Evolutionary conservation across 2,888 invertebrate genomes (phyloP).

Genomic region (Neocrepidodera transversa): DNA sequence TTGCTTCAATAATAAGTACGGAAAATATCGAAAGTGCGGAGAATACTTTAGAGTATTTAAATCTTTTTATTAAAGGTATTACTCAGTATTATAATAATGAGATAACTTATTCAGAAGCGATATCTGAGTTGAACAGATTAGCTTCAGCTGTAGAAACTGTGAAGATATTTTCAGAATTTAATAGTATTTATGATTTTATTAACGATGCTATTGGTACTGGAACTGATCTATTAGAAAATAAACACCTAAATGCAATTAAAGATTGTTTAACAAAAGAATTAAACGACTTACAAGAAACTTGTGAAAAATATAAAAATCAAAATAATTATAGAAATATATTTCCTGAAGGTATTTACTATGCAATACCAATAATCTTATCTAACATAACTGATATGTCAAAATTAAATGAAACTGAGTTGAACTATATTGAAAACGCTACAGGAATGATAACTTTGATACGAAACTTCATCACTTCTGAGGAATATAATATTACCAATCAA

Average conservation of each 20-base stretch:
- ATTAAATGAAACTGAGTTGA: constrained; percentile 30
- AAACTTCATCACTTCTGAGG: constrained; percentile 33
- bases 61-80: not conserved
- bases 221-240: constrained; percentile 10
- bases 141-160: not conserved
- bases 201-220: constrained; percentile 1
- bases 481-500: constrained; percentile 27
- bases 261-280: constrained; percentile 10
- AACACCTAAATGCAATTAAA: not conserved
- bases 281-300: constrained; percentile 21
- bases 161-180: not conserved
- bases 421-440: constrained; percentile 32
- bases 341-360: constrained; percentile 33
- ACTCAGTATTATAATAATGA: constrained; percentile 6
- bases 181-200: constrained; percentile 7
- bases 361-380: constrained; percentile 36
- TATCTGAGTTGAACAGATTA: constrained; percentile 3
- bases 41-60: not conserved
- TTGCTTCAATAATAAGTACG: not conserved
- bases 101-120: constrained; percentile 6
- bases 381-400: constrained; percentile 24
- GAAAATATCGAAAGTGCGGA: constrained; percentile 1
- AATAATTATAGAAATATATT: constrained; percentile 32
- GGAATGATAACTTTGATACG: constrained; percentile 27
- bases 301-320: constrained; percentile 24